Conservation (phyloP, 2,113 vertebrate genomes). For the Amia ocellicauda region DNA sequence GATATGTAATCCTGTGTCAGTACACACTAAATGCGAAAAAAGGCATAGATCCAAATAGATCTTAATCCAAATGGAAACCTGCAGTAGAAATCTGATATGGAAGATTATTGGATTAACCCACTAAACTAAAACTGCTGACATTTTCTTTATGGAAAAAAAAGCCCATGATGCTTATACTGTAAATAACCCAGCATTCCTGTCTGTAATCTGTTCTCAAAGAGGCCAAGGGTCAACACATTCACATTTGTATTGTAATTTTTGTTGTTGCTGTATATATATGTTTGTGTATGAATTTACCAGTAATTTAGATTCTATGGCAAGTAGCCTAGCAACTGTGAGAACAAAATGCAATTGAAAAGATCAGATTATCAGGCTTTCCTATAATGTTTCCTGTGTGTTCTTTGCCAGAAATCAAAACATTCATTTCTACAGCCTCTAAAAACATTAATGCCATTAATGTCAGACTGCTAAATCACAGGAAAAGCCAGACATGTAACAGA, state of each 20-base stretch:
- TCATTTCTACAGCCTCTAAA: neutral
- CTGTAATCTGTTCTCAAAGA: neutral
- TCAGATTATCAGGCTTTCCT: neutral
- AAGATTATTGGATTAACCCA: constrained; percentile 6
- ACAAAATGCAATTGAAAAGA: neutral
- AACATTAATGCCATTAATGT: neutral
- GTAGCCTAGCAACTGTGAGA: neutral
- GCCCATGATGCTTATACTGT: neutral
- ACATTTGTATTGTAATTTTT: neutral
- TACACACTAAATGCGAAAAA: too few relatives aligned
- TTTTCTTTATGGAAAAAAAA: neutral
- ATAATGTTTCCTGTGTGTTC: neutral
- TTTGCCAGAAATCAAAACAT: neutral
- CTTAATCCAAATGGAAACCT: too few relatives aligned
- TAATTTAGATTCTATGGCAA: neutral
- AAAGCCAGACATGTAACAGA: neutral
- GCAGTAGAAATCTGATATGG: too few relatives aligned
- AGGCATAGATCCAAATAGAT: too few relatives aligned
- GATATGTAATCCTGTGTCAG: too few relatives aligned
- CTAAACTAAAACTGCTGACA: neutral
- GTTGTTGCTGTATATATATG: neutral
- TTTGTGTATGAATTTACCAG: neutral
- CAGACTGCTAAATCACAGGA: neutral
- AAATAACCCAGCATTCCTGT: neutral
- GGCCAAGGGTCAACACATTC: neutral